Evolutionary conservation across 1,140 invertebrate species (phyloP), one percentile per base, ranked within the genome.

Genomic region (Fopius arisanus): DNA sequence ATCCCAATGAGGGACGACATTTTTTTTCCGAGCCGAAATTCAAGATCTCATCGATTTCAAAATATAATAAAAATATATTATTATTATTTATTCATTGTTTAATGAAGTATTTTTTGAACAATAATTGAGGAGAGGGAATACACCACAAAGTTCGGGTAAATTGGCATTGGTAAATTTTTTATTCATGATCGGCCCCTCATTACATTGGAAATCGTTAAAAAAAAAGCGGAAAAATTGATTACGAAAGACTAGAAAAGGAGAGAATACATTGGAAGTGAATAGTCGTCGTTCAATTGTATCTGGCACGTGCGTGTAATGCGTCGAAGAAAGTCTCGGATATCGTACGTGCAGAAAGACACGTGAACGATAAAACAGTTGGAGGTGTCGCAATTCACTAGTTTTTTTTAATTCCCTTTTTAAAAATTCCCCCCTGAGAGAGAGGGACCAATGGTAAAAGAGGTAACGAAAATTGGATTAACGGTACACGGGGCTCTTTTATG

Each of bases 341-440:
- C n/a, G 67, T 68, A 68, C 67, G 67, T 68, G 67, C 67, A 68
- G 41, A 68, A 40, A n/a, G 67, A 68, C 67, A 68, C 26, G 41
- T 41, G 37, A 48, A 68, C 26, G 40, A 68, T 68, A 19, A 28
- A 48, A 51, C 16, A 43, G 19, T 48, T 68, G 23, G 21, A 68
- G 41, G 26, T 68, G 67, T 28, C 37, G 67, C 67, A 68, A 68
- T 68, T 48, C 43, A 7, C 43, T 48, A 9, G 23, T 21, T 29
- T 51, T 43, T 68, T 31, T n/a, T n/a, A n/a, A 26, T 68, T 28
- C 26, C 23, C 23, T 51, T 68, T 26, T 21, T 14, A 48, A 48
- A 28, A 68, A 48, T 41, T 23, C 37, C 14, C 5, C 6, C 33
- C 21, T 33, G 33, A 7, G 10, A 43, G 21, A 26, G 21, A 9